Conservation (phyloP, 2,797 vertebrate species). For the Lacerta agilis region DNA sequence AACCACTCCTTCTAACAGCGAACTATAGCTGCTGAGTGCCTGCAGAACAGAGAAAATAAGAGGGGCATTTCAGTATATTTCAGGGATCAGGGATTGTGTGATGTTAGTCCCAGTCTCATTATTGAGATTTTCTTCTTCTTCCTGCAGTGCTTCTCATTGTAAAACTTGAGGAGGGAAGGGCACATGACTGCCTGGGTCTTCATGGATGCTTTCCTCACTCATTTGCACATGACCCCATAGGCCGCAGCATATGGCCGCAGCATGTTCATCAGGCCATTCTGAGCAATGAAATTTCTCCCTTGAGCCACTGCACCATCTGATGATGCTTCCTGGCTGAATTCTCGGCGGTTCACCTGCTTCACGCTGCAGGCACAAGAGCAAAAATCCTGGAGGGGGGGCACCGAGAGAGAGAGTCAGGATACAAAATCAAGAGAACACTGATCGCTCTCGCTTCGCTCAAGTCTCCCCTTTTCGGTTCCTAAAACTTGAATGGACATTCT, state of each 20-base stretch:
- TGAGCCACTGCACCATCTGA: constrained; percentile 20
- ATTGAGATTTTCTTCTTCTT: background rate
- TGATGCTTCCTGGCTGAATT: background rate
- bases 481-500: background rate
- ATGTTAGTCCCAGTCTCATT: background rate
- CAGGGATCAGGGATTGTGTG: background rate
- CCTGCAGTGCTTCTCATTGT: background rate
- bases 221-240: background rate
- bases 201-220: background rate
- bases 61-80: background rate
- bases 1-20: background rate
- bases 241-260: background rate
- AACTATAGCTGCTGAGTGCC: background rate
- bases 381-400: background rate
- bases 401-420: background rate
- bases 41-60: too few relatives aligned
- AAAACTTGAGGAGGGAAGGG: background rate
- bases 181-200: background rate
- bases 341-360: background rate
- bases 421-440: background rate
- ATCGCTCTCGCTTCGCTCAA: background rate
- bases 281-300: background rate
- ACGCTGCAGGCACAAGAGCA: background rate
- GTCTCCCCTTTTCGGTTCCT: background rate
- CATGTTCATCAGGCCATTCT: constrained; percentile 10